Evolutionary conservation across 2,113 vertebrate genomes (phyloP).

Genomic region (Piaya cayana): DNA sequence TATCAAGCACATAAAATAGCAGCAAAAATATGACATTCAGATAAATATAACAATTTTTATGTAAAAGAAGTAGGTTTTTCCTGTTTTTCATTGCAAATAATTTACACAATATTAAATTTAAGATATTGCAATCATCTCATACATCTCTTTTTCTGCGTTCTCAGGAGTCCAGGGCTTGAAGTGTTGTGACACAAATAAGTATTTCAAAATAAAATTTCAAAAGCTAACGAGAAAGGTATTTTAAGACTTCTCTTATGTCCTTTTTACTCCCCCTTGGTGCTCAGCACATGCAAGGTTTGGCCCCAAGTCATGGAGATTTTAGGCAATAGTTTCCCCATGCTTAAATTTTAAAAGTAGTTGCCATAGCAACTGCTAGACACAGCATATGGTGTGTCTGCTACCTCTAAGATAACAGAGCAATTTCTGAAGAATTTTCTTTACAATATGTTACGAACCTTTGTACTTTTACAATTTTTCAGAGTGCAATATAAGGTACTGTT

Average conservation of each 20-base stretch:
- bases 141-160: neutral
- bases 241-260: slow-evolving; percentile 57
- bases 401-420: slow-evolving; percentile 82
- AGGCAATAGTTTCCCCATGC: slow-evolving; percentile 79
- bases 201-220: slow-evolving; percentile 43
- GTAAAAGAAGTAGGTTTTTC: neutral
- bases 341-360: slow-evolving; percentile 83
- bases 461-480: slow-evolving; percentile 77
- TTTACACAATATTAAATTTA: neutral
- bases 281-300: slow-evolving; percentile 61
- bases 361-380: slow-evolving; percentile 84
- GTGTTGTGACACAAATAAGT: neutral
- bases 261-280: slow-evolving; percentile 29
- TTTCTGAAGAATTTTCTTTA: slow-evolving; percentile 83
- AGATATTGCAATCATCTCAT: neutral
- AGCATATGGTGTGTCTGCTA: slow-evolving; percentile 86
- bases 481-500: slow-evolving; percentile 74
- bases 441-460: slow-evolving; percentile 84
- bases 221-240: slow-evolving; percentile 44
- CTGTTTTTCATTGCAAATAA: neutral
- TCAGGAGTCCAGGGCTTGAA: neutral
- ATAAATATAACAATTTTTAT: neutral
- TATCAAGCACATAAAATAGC: neutral
- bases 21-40: neutral
- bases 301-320: slow-evolving; percentile 78